Base-by-base conservation (phyloP, 2,797 vertebrate species). In the Thripadectes ignobilis region DNA sequence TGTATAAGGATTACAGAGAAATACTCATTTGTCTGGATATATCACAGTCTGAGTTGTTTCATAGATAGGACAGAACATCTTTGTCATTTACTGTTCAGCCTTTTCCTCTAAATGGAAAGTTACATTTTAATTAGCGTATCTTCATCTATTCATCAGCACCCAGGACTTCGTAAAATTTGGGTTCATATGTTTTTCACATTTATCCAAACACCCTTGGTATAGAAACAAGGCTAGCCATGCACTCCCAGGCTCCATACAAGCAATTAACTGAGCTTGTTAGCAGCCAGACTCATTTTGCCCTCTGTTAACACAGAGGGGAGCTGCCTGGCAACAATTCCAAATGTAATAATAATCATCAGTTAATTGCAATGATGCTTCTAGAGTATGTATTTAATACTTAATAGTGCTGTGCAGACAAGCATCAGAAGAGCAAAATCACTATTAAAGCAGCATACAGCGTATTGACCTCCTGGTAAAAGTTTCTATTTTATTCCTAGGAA, bases 321-420 rank as follows among this genome's bases (percentile, higher is more conserved):
- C 82, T 93, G 87, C 85, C 76, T 86, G 73, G 87, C 85, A 94
- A 91, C 76, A 88, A 68, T 91, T 95, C 72, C 62, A 95, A 91
- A 86, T 57, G 41, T 48, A 72, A 78, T 94, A 88, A 92, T 84
- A 51, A 71, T 72, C 68, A 73, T 66, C 66, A 26, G 62, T 66
- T 84, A 91, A 92, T 94, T 91, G 69, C 49, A 59, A 61, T 6
- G n/a, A 77, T 39, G 16, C 51, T 92, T 87, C 14, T 14, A 14
- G 66, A 83, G 11, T 72, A 58, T 51, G 48, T 57, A 81, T 89
- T 89, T 88, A 94, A 89, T 80, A 91, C 57, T 83, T 85, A 88
- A 61, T 23, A 83, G 32, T 69, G n/a, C 51, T 94, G 46, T 55
- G 89, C 88, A 88, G 43, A 38, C 6, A 41, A 85, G 26, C 17